A percentile compares a stretch with the other conserved stretches of the same genome.
These are phyloP conservation scores for Uromys caudimaculatus DNA, from an alignment of 2,797 vertebrate genomes.

Conservation along the genomic window DNA sequence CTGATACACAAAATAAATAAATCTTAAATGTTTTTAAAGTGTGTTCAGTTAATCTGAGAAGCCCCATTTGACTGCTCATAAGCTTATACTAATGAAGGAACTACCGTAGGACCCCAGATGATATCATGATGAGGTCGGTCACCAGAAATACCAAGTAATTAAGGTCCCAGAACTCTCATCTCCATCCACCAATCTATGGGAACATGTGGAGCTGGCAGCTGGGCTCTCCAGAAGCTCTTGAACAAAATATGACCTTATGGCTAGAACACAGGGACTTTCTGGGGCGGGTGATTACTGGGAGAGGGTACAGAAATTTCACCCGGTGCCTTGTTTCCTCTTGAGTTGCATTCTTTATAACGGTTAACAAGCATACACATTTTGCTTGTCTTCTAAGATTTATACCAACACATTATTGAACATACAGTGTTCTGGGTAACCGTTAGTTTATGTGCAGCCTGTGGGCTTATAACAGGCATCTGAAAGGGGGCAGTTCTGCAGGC, in stretches of 20 bases:
- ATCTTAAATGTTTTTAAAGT: not conserved
- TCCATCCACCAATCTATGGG: not conserved
- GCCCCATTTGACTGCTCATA: not conserved
- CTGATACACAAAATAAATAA: not conserved
- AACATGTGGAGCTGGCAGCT: not conserved
- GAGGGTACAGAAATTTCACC: not conserved
- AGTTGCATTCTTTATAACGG: constrained; percentile 8
- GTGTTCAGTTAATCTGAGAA: not conserved
- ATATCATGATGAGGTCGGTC: not conserved
- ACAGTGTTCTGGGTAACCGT: not conserved
- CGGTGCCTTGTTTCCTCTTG: not conserved
- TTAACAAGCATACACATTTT: not conserved
- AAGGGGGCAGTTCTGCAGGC: not conserved
- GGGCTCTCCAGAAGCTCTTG: not conserved
- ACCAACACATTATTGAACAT: not conserved
- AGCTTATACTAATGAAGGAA: not conserved
- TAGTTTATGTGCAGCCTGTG: not conserved
- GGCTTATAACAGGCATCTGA: not conserved
- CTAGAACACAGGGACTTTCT: not conserved
- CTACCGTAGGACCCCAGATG: not conserved
- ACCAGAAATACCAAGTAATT: constrained; percentile 15
- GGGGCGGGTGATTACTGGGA: not conserved
- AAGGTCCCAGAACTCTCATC: not conserved
- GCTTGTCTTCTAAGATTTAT: not conserved
- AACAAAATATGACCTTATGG: not conserved